Evolutionary conservation across 2,797 vertebrate genomes (phyloP), one percentile per base, ranked within the genome.

Genomic region (Adelosebastes latens): DNA sequence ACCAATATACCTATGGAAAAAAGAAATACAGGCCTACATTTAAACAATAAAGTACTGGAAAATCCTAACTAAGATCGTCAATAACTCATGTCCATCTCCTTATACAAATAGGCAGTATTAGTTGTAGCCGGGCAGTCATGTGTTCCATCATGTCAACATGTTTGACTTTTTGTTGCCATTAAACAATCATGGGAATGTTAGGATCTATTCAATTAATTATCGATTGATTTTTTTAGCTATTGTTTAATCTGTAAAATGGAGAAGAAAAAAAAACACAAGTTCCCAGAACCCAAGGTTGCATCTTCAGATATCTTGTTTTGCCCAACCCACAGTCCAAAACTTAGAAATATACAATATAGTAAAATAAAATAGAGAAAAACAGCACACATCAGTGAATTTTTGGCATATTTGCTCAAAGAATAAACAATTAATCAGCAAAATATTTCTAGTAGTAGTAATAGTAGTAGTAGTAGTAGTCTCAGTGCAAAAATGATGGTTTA

Each of bases 141-240:
- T 20, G 42, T 8, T 49, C 42, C 42, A 49, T 49, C 42, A 49
- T 20, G 42, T 49, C 16, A 49, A 0, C 42, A 49, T 49, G 16
- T 49, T 49, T 49, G 42, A 49, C 42, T 49, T 18, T 49, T 49
- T 0, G 42, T 49, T 18, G 16, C 16, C 42, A 46, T 46, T 46
- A 0, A 49, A 49, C 42, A 49, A 49, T 49, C 42, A 20, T 20
- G 16, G 42, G 42, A 46, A 46, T 20, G 8, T 49, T 4, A 49
- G 1, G 46, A 0, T 49, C 46, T 0, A 4, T 46, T 0, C 42
- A 46, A 8, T 46, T 8, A 46, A 8, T 8, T 46, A 46, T 46
- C 42, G 5, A 18, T 49, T 49, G 22, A 14, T 59, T 73, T 78
- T 46, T 67, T 6, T 7, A 42, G 34, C n/a, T 2, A 10, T 71